Base-by-base conservation (phyloP, 2,797 vertebrate genomes). In the Anguilla anguilla region DNA sequence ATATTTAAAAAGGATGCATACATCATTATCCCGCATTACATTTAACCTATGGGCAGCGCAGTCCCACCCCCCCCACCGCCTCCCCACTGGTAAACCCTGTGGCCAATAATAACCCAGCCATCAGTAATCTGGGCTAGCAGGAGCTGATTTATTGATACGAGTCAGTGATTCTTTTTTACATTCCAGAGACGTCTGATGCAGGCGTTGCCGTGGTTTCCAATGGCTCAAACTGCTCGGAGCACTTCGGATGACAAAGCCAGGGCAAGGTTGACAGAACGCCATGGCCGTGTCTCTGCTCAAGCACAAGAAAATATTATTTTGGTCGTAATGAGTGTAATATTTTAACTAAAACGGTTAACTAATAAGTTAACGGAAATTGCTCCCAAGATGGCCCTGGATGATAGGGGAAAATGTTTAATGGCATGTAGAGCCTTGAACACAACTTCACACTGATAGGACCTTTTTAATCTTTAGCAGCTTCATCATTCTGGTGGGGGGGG, bases 1-100 rank as follows among this genome's bases (percentile, higher is more conserved):
- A 89, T 87, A 87, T 85, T 89, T 87, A 55, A 87, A 77, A 88
- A 53, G 87, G 57, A 19, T 55, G 74, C 69, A 88, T 77, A 83
- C 87, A 88, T 88, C 79, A 83, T 89, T 89, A 90, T 51, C 84
- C 69, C 55, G 67, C 28, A 81, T 15, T 86, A 55, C 51, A 4
- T 53, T 39, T 83, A 83, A 57, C 77, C 86, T 88, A 83, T 51
- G 61, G 81, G 55, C 46, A 49, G 85, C 17, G 6, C 49, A 51
- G 55, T 2, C 43, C 43, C 4, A 0, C 51, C 51, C 51, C 0
- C 51, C 6, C 5, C 49, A 59, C 59, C 59, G 1, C 35, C 19
- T 4, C 57, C 22, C 39, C n/a, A 31, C 57, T 53, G 69, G 85
- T 53, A 74, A 72, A 43, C 64, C 85, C 64, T 19, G 72, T 59